Evolutionary conservation across 2,113 vertebrate genomes (phyloP), one percentile per base, ranked within the genome.

Genomic region (Cyprinodon brontotheroides): DNA sequence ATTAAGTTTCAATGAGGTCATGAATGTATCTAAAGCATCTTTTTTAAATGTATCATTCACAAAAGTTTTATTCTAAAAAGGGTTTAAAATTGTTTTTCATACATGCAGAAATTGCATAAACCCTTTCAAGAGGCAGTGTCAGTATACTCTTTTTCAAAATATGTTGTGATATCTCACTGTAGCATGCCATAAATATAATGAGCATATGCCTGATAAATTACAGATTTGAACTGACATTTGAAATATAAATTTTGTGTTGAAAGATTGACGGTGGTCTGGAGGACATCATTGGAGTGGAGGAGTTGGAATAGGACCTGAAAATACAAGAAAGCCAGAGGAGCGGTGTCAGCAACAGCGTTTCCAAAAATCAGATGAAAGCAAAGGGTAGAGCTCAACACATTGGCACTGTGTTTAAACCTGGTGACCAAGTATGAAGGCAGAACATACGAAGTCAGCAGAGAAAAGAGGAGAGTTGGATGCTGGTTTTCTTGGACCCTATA

Each of bases 381-480:
- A 63, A 63, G 61, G 61, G 45, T 6, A 64, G 47, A 50, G 36
- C 62, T 50, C 3, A 72, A 39, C 20, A 0, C 1, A 72, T 9
- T 50, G 3, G 1, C 20, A n/a, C 15, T 14, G 29, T 48, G 3
- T 39, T 3, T 5, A 64, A 7, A 64, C 29, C 22, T 39, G 70
- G 45, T 50, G 45, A 63, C 43, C 36, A n/a, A 72, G 70, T 64
- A 4, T 64, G 62, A 39, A 64, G 62, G 4, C 61, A 64, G 11
- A 64, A 64, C 38, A 41, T 63, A 0, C 11, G 43, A n/a, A 64
- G 1, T 47, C 36, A 63, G 22, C 59, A 71, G 69, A 10, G 69
- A 61, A 72, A 72, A 72, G 60, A 61, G 43, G 43, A 3, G 22
- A 72, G 9, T 12, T 50, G 11, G 70, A 63, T 38, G 41, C 59